Percentiles rank a stretch among this genome's conserved stretches.
Conservation (phyloP, 2,113 vertebrate genomes). For the Dasypus novemcinctus region DNA sequence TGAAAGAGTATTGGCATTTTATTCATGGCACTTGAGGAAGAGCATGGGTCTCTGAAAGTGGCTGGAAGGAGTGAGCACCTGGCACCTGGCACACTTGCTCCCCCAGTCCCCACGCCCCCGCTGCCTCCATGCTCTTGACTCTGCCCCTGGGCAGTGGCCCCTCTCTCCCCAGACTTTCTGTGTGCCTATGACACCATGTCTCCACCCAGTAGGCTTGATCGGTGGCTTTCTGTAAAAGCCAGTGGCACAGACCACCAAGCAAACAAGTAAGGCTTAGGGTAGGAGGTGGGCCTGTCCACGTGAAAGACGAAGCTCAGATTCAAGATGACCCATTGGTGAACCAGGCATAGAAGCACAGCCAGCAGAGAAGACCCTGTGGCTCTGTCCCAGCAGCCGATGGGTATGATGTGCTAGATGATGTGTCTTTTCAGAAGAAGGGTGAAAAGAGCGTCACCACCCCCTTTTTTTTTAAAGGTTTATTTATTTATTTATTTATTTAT, state of each 20-base stretch:
- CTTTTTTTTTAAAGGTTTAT: too few species aligned
- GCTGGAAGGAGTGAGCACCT: neutral
- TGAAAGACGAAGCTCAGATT: neutral
- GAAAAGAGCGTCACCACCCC: neutral
- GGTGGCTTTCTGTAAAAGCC: neutral
- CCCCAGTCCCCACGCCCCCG: fast-evolving
- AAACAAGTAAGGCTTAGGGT: neutral
- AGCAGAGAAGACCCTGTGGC: neutral
- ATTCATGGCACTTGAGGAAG: neutral
- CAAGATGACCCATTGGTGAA: neutral
- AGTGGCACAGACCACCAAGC: neutral
- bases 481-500: too few species aligned
- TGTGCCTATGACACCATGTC: neutral
- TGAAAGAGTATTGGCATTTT: neutral
- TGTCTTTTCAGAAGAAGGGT: slow-evolving; percentile 15
- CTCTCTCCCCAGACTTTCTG: neutral
- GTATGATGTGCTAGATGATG: neutral
- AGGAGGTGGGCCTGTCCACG: neutral
- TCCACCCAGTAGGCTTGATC: neutral
- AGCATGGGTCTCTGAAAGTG: neutral
- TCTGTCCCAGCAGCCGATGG: neutral
- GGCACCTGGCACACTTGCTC: too few species aligned
- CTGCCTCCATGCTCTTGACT: neutral
- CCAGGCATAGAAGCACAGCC: neutral
- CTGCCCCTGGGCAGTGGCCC: neutral